Evolutionary conservation across 2,888 invertebrate species (phyloP).

Genomic region (Fragum fragum): DNA sequence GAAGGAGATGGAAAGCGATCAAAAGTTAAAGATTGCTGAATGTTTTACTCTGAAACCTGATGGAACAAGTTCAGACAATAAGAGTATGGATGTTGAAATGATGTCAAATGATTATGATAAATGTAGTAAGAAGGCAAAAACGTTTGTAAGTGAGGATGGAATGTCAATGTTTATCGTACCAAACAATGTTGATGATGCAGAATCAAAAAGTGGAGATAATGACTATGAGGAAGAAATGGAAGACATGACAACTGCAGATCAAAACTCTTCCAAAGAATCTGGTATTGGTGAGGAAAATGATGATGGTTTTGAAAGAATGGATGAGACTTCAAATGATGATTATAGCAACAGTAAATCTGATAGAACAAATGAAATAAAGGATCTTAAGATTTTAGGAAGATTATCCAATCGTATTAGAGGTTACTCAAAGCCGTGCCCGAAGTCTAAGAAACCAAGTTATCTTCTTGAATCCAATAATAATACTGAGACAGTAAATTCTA

Average conservation of each 20-base stretch:
- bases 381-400: conserved; percentile 46
- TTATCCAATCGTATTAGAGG: conserved; percentile 12
- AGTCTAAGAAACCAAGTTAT: conserved; percentile 62
- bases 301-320: conserved; percentile 28
- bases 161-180: conserved; percentile 72
- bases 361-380: conserved; percentile 27
- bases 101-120: conserved; percentile 30
- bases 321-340: conserved; percentile 15
- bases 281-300: conserved; percentile 36
- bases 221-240: conserved; percentile 39
- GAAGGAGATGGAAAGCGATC: conserved; percentile 26
- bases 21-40: conserved; percentile 54
- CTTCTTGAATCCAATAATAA: conserved; percentile 23
- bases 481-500: conserved; percentile 30
- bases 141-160: conserved; percentile 63
- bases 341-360: conserved; percentile 16
- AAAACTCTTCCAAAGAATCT: conserved; percentile 62
- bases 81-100: conserved; percentile 18
- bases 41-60: conserved; percentile 52
- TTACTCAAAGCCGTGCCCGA: conserved; percentile 58
- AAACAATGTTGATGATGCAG: conserved; percentile 26
- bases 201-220: conserved; percentile 33
- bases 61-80: neutral
- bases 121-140: conserved; percentile 42
- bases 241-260: conserved; percentile 49